Evolutionary conservation across 2,113 vertebrate species (phyloP), one percentile per base, ranked within the genome.

Genomic region (Tragelaphus scriptus): DNA sequence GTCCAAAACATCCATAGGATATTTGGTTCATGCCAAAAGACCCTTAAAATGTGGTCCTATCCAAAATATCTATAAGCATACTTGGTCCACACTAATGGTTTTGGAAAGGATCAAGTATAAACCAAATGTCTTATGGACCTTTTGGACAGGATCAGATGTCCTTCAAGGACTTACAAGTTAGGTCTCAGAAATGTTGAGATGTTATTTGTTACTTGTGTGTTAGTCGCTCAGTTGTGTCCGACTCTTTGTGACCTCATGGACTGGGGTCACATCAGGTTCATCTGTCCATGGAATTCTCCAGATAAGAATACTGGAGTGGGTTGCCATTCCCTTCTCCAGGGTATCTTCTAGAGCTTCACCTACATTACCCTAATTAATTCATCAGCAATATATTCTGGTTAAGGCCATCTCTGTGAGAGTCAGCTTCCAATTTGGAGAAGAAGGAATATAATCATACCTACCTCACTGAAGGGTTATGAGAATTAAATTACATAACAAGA

Each of bases 171-270:
- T 79, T 90, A 90, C 3, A 68, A 30, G 9, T 71, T 85, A 80
- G 87, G 47, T 21, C n/a, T 32, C 47, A 44, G 26, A 65, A 55
- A 81, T 26, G 19, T 6, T 81, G n/a, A 87, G 25, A 15, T 28
- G 15, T 61, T 79, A 19, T 63, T 65, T 80, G 19, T 28, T 88
- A 80, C 49, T 88, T 21, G 47, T 12, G 21, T 36, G 8, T 71
- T 71, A 71, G 19, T 36, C 19, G 0, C 10, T 71, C 68, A 71
- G 19, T 40, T 2, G 2, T 71, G 19, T 71, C 68, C 0, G 0
- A 23, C 68, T 23, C 19, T 36, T 71, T 71, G 65, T 71, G 9
- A 71, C n/a, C n/a, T 71, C n/a, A 71, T 0, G 0, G 65, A 71
- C 65, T 71, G 4, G 68, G 68, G 19, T 71, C n/a, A 71, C 68